Base-by-base conservation (phyloP, 2,888 invertebrate species). In the Synergus gifuensis region DNA sequence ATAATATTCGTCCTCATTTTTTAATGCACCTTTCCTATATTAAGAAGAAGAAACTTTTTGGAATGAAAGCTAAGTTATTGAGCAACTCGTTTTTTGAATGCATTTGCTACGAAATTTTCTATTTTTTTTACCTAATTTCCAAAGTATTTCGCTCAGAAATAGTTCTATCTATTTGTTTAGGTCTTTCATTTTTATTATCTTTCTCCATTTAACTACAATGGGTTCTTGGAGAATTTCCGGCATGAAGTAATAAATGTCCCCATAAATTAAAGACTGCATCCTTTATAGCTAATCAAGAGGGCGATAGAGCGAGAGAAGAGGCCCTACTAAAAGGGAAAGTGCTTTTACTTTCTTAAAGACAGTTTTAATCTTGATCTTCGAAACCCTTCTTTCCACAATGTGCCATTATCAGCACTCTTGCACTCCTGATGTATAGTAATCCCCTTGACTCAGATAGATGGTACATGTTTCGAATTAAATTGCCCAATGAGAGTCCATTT, bases 271-370 rank as follows among this genome's bases (percentile, higher is more conserved):
- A 49, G 69, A 49, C 69, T 49, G 5, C 46, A 36, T 46, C 69
- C 69, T 69, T 69, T 49, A 49, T 46, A 16, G 36, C 49, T 69
- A 69, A 69, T 69, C 69, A 36, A 76, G 60, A 76, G 44, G 76
- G 62, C 40, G 62, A 60, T 76, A 81, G 76, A 76, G 44, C 69
- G 42, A 58, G 78, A 77, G 80, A 22, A 76, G 83, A 80, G 80
- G 80, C 78, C 76, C 78, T 54, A 73, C 80, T 84, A 82, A 85
- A 84, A 85, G 40, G 54, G 36, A 54, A 54, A 73, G 36, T 18
- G 36, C 9, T 16, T 73, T 36, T 49, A 54, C 49, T 54, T 73
- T 73, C 73, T 54, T 73, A n/a, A 73, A 54, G 36, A 73, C 54
- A 9, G 36, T 54, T 73, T 73, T 73, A 73, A 73, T 73, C 73